These are phyloP conservation scores for Heteropelma amictum DNA, from an alignment of 2,888 invertebrate genomes.

Conservation along the genomic window DNA sequence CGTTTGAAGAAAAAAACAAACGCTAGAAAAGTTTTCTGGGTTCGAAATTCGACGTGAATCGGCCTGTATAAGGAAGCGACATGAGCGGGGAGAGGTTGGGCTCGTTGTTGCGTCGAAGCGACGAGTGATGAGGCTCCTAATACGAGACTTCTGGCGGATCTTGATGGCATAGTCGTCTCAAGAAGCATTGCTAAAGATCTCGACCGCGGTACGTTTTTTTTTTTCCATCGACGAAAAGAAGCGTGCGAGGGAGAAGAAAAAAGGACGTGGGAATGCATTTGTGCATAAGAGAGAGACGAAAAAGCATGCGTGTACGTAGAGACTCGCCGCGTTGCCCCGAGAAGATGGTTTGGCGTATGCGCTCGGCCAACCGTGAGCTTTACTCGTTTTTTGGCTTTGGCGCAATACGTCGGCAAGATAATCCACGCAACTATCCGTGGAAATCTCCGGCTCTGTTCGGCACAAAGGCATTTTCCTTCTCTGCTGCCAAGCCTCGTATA, in stretches of 20 bases:
- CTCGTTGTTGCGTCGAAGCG: conserved; percentile 19
- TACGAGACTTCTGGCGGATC: conserved; percentile 31
- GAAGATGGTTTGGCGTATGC: conserved; percentile 61
- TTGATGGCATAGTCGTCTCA: conserved; percentile 20
- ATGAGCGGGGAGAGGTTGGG: not conserved
- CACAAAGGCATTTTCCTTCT: conserved; percentile 55
- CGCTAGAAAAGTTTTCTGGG: no score
- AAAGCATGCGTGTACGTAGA: conserved; percentile 34
- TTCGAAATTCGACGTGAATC: no score
- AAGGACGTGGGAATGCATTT: not conserved
- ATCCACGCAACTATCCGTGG: conserved; percentile 74
- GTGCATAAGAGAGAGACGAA: conserved; percentile 20
- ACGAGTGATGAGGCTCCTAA: conserved; percentile 22
- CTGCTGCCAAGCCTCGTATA: no score
- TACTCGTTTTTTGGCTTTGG: conserved; percentile 69
- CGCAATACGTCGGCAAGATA: conserved; percentile 74
- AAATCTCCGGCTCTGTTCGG: conserved; percentile 45
- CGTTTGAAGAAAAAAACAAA: no score
- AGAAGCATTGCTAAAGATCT: conserved; percentile 17
- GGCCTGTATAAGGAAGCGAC: conserved; percentile 15
- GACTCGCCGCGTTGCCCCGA: conserved; percentile 35
- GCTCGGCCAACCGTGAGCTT: conserved; percentile 65
- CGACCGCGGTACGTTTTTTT: conserved; percentile 49
- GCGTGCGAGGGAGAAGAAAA: not conserved
- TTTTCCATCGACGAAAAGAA: conserved; percentile 45